Evolutionary conservation across 1,140 invertebrate genomes (phyloP), one percentile per base, ranked within the genome.

Genomic region (Littorina saxatilis): DNA sequence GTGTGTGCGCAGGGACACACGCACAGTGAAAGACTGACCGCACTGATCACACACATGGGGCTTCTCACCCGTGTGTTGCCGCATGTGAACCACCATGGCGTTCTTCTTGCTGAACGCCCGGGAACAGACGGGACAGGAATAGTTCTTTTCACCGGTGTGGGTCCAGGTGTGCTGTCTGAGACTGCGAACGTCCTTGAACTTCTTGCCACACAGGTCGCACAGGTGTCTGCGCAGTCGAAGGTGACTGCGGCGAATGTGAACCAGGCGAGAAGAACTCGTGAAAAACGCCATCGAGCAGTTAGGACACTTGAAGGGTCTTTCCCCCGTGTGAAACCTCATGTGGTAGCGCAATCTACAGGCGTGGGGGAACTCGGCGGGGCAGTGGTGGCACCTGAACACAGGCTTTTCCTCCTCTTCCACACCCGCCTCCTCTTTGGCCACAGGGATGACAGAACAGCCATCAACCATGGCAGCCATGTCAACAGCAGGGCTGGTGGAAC

Each of bases 51-150:
- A 93, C 73, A 88, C 87, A 58, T 88, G 91, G 61, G 85, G 89
- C 50, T 82, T 83, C 63, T 91, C 89, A 5, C 90, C 91, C 11
- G 87, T 90, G 81, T 93, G 92, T 37, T 88, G 83, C 40, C 87
- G 55, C 82, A 84, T 86, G 82, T 93, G 92, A 4, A 79, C 68
- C n/a, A 37, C 55, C 47, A 82, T 29, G 72, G 43, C 37, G 37
- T 43, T 43, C 4, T 32, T 72, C 74, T 76, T 76, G 20, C 47
- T 55, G 37, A 76, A 76, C 23, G 47, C 23, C 23, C 74, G n/a
- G 1, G 74, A 76, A 17, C 74, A 76, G 1, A 58, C 50, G 23
- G 74, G 47, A n/a, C 74, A 76, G 20, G 50, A n/a, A 37, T 58
- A 76, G 15, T 47, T 47, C 35, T 58, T 52, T 39, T 76, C 74